Evolutionary conservation across 37 sponge, comb jelly and placozoan genomes (phyloP).

Genomic region (Aplysina aerophoba): DNA sequence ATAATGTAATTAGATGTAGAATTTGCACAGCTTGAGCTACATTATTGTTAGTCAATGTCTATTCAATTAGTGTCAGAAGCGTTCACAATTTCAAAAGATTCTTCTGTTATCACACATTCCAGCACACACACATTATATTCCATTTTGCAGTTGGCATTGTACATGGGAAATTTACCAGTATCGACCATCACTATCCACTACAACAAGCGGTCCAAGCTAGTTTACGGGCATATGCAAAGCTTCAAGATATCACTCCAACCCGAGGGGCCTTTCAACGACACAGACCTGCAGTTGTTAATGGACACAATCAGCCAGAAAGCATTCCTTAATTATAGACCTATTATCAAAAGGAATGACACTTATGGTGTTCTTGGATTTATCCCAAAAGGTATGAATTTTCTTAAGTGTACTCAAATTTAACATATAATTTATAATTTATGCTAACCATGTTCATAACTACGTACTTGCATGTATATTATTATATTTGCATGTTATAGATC

Average conservation of each 20-base stretch:
- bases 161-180: not conserved
- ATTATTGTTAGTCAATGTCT: too few relatives aligned
- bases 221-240: not conserved
- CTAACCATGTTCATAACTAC: too few relatives aligned
- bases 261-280: not conserved
- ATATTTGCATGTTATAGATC: too few relatives aligned
- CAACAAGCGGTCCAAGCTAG: not conserved
- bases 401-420: too few relatives aligned
- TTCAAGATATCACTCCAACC: not conserved
- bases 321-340: not conserved
- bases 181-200: not conserved
- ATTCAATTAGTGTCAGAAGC: too few relatives aligned
- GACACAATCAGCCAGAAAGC: not conserved
- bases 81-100: too few relatives aligned
- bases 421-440: too few relatives aligned
- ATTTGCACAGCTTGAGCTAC: too few relatives aligned
- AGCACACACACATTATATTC: too few relatives aligned
- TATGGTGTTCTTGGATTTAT: constrained; percentile 12
- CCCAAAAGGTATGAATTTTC: not conserved
- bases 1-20: too few relatives aligned
- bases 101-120: too few relatives aligned
- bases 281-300: not conserved
- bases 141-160: not conserved
- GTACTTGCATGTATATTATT: too few relatives aligned
- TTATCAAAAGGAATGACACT: not conserved